Evolutionary conservation across 2,888 invertebrate species (phyloP).

Genomic region (Noctua fimbriata): DNA sequence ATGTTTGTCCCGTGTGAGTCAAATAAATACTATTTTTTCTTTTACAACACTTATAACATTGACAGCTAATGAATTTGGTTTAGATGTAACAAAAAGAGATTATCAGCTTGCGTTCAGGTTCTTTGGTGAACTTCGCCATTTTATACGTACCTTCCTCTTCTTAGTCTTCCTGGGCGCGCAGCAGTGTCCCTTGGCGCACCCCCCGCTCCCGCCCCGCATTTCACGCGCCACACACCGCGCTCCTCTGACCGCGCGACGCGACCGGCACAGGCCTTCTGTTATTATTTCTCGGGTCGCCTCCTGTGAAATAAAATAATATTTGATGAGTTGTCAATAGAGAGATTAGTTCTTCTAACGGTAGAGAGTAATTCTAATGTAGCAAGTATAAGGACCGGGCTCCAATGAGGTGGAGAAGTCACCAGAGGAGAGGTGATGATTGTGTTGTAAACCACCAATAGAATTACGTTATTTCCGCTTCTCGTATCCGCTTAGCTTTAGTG

Average conservation of each 20-base stretch:
- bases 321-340: not conserved
- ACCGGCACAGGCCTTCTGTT: conserved; percentile 97
- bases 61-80: not conserved
- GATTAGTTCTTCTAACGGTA: no score
- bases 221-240: conserved; percentile 91
- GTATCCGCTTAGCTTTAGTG: no score
- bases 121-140: not conserved
- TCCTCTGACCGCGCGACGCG: conserved; percentile 97
- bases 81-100: not conserved
- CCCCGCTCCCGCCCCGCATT: conserved; percentile 94
- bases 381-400: no score
- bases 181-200: conserved; percentile 95
- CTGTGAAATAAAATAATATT: conserved; percentile 76
- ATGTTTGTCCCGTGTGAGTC: no score
- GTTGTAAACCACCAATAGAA: no score
- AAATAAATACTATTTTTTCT: no score
- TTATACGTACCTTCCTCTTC: conserved; percentile 94
- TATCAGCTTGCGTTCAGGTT: not conserved
- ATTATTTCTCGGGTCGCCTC: conserved; percentile 97
- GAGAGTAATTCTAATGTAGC: no score
- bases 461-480: no score
- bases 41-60: no score
- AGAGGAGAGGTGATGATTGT: no score
- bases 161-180: conserved; percentile 98
- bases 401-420: no score